Percentiles rank a stretch among this genome's conserved stretches.
Evolutionary conservation across 2,797 vertebrate genomes (phyloP).

Genomic region (Alectoris magna): DNA sequence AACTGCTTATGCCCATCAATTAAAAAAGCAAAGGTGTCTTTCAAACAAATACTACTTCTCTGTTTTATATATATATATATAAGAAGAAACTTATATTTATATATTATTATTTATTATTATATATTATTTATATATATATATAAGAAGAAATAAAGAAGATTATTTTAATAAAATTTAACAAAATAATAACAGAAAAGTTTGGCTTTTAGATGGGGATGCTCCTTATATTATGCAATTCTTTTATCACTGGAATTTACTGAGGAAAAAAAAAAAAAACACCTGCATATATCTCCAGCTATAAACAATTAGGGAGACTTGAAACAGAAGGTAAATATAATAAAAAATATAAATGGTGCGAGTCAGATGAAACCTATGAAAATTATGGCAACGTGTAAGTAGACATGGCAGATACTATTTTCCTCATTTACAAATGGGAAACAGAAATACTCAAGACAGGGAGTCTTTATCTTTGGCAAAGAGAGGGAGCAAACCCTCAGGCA

Average conservation of each 20-base stretch:
- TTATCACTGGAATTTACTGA: background rate
- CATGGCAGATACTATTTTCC: background rate
- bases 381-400: background rate
- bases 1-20: background rate
- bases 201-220: accelerated
- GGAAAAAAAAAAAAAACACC: background rate
- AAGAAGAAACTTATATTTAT: too few relatives aligned
- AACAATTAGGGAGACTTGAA: background rate
- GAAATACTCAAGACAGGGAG: background rate
- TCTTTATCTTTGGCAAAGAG: background rate
- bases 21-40: background rate
- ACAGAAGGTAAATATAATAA: background rate
- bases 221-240: background rate
- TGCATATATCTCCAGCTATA: background rate
- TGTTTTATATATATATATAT: background rate
- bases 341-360: background rate
- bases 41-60: background rate
- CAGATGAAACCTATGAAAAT: background rate
- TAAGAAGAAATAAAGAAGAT: background rate
- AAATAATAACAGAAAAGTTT: background rate
- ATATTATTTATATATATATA: background rate
- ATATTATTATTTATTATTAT: too few relatives aligned
- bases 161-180: background rate
- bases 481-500: background rate
- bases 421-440: background rate